Conservation (phyloP, 2,113 vertebrate species). For the Halichoeres trimaculatus region DNA sequence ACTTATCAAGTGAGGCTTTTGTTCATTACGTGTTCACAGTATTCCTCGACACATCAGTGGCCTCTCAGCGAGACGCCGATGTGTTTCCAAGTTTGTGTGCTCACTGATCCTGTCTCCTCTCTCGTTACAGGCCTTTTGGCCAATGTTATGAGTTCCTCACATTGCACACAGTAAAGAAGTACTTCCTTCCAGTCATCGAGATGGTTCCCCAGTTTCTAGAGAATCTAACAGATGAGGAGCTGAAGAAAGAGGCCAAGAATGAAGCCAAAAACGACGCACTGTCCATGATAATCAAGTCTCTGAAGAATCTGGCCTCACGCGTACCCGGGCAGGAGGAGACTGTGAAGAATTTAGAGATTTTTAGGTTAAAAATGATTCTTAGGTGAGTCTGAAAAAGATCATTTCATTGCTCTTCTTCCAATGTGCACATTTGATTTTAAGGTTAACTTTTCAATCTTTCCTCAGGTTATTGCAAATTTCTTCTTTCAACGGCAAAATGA, state of each 20-base stretch:
- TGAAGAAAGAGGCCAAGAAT: slow-evolving; percentile 99
- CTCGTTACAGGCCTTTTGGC: slow-evolving; percentile 93
- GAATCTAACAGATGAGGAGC: slow-evolving; percentile 99
- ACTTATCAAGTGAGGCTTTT: slow-evolving; percentile 95
- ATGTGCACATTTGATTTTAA: not conserved
- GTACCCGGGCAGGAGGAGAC: slow-evolving; percentile 99
- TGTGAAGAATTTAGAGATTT: slow-evolving; percentile 99
- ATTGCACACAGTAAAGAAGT: slow-evolving; percentile 99
- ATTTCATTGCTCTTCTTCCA: not conserved
- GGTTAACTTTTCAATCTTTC: slow-evolving; percentile 12
- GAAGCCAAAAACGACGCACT: slow-evolving; percentile 99
- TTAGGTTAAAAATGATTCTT: slow-evolving; percentile 99
- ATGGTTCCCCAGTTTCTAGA: slow-evolving; percentile 99
- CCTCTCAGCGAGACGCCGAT: not conserved
- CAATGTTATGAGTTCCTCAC: slow-evolving; percentile 99
- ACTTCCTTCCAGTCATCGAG: slow-evolving; percentile 99
- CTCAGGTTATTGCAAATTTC: slow-evolving; percentile 99
- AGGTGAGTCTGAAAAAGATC: slow-evolving; percentile 85
- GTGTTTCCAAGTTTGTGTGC: not conserved
- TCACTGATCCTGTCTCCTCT: slow-evolving; percentile 5
- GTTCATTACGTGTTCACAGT: not conserved
- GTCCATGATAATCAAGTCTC: slow-evolving; percentile 99
- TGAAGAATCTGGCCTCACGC: slow-evolving; percentile 98
- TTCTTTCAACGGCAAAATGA: slow-evolving; percentile 99
- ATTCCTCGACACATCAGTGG: not conserved